Percentiles rank a stretch among this genome's conserved stretches.
Conservation (phyloP, 2,888 invertebrate species). For the Acrobasis suavella region DNA sequence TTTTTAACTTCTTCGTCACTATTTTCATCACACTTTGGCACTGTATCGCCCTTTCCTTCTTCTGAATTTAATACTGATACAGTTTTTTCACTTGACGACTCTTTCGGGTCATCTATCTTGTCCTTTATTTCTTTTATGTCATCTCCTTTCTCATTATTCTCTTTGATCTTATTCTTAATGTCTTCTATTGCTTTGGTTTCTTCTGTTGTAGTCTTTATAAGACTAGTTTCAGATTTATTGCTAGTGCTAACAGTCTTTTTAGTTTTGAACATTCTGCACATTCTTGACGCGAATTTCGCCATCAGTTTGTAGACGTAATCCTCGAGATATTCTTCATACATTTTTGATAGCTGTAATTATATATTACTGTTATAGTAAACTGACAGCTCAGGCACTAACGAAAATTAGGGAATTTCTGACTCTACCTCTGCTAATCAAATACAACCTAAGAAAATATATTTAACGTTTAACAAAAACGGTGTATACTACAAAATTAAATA, state of each 20-base stretch:
- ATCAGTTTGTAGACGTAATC: constrained; percentile 79
- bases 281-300: constrained; percentile 61
- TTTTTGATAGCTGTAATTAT: constrained; percentile 84
- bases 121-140: constrained; percentile 27
- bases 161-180: constrained; percentile 24
- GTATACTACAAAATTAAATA: no score
- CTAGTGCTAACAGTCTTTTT: constrained; percentile 35
- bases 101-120: constrained; percentile 27
- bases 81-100: constrained; percentile 2
- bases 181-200: constrained; percentile 35
- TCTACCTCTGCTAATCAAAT: no score
- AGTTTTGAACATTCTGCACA: constrained; percentile 53
- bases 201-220: constrained; percentile 31
- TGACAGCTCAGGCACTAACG: no score
- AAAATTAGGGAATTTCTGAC: no score
- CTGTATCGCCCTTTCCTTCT: constrained; percentile 10
- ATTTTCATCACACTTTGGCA: constrained; percentile 30
- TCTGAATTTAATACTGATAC: neutral
- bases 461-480: no score
- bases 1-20: constrained; percentile 35
- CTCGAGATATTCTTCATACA: constrained; percentile 89
- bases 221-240: constrained; percentile 34
- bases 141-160: constrained; percentile 28
- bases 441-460: no score
- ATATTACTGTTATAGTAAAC: neutral